These are phyloP conservation scores for Glossophaga mutica DNA, from an alignment of 2,797 vertebrate species.

Conservation along the genomic window DNA sequence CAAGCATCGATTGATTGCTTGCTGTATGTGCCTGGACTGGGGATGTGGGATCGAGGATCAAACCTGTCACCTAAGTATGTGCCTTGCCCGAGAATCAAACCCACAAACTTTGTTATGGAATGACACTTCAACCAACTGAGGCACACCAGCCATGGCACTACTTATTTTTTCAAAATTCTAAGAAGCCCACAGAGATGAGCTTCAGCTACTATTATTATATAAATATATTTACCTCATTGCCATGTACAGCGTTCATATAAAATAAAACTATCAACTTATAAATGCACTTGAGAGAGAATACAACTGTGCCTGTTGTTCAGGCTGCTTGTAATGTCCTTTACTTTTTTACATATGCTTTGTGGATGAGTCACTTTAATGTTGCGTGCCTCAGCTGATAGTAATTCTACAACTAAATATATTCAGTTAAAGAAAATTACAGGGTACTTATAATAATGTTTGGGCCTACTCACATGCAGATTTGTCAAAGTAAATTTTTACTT, in stretches of 20 bases:
- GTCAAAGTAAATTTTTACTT: slow-evolving; percentile 40
- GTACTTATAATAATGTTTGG: background rate
- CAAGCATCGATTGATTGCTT: no score
- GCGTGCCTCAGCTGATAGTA: background rate
- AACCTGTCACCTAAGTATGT: background rate
- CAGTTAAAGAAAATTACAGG: slow-evolving; percentile 31
- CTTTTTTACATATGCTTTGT: slow-evolving; percentile 31
- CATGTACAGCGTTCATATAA: background rate
- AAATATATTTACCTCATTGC: slow-evolving; percentile 44
- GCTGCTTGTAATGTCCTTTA: background rate
- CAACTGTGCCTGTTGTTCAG: slow-evolving; percentile 21
- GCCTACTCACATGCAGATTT: background rate
- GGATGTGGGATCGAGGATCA: background rate
- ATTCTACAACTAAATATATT: slow-evolving; percentile 53
- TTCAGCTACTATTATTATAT: slow-evolving; percentile 7
- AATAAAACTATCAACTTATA: slow-evolving; percentile 42
- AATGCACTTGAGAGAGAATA: slow-evolving; percentile 37
- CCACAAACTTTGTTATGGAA: background rate
- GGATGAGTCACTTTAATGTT: slow-evolving; percentile 38
- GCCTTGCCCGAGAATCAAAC: no score
- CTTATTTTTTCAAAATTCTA: slow-evolving; percentile 26
- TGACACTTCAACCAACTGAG: background rate
- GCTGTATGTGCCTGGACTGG: background rate
- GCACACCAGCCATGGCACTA: background rate
- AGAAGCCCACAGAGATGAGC: slow-evolving; percentile 1